phyloP scores from a whole-genome alignment of 1,140 invertebrate species.

The Penaeus japonicus region DNA sequence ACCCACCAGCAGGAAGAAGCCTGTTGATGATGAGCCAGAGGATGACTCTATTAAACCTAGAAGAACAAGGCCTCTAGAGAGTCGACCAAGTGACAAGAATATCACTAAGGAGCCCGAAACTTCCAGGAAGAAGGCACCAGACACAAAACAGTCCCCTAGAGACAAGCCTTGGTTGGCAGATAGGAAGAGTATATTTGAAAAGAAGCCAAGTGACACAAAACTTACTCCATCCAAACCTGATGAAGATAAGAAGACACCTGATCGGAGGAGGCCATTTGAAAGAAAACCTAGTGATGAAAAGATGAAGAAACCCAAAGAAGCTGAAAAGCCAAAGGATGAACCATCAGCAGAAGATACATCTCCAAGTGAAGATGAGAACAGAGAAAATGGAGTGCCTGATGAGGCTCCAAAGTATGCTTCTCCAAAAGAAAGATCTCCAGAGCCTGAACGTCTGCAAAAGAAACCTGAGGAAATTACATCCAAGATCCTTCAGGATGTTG shows the following conservation, averaged over 20 bases:
- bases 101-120: constrained; percentile 21
- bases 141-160: constrained; percentile 10
- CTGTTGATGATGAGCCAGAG: neutral
- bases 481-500: neutral
- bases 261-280: constrained; percentile 24
- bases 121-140: constrained; percentile 25
- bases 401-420: neutral
- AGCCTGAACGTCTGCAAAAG: neutral
- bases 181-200: constrained; percentile 39
- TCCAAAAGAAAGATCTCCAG: neutral
- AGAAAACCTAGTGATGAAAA: constrained; percentile 40
- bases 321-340: neutral
- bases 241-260: neutral
- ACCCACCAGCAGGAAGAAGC: neutral
- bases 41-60: constrained; percentile 15
- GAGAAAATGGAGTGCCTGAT: no score
- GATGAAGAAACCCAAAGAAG: neutral
- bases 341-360: no score
- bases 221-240: neutral
- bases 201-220: constrained; percentile 25
- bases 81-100: constrained; percentile 29
- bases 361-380: no score
- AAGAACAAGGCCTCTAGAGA: constrained; percentile 32
- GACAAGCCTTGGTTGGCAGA: constrained; percentile 41
- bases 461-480: constrained; percentile 23